Percentiles rank a stretch among this genome's conserved stretches.
Conservation (phyloP, 2,113 vertebrate genomes). For the Corvus cornix region DNA sequence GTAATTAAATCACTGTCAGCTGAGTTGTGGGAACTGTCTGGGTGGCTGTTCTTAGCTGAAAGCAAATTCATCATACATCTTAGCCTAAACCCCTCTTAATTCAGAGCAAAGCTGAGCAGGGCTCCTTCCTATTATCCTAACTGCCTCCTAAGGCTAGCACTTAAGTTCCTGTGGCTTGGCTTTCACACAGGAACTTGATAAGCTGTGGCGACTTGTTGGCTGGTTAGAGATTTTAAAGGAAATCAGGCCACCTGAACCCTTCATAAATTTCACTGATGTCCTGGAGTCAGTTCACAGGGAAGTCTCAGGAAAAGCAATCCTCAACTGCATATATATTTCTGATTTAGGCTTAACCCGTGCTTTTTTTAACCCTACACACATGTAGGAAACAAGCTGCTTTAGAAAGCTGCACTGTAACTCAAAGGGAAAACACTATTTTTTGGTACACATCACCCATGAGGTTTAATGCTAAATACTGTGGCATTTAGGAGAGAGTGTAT, state of each 20-base stretch:
- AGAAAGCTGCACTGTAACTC: neutral
- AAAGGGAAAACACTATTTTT: neutral
- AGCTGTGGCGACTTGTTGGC: neutral
- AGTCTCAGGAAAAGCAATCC: neutral
- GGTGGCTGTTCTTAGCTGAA: neutral
- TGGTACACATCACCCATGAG: neutral
- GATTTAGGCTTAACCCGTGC: neutral
- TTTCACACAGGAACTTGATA: neutral
- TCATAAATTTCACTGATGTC: neutral
- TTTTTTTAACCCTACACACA: neutral
- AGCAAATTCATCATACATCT: neutral
- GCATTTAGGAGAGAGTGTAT: neutral
- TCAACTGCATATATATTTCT: neutral
- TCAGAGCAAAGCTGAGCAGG: neutral
- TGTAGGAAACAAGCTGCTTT: neutral
- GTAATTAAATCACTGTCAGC: neutral
- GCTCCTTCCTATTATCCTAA: neutral
- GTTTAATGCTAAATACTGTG: neutral
- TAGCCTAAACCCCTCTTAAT: neutral
- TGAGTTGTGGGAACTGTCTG: slow-evolving; percentile 33
- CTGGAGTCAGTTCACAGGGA: neutral
- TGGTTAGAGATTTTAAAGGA: neutral
- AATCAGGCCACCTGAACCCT: neutral
- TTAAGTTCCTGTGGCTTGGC: slow-evolving; percentile 7
- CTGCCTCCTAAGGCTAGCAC: neutral